Conservation (phyloP, 2,888 invertebrate genomes). For the Caenorhabditis virilis region DNA sequence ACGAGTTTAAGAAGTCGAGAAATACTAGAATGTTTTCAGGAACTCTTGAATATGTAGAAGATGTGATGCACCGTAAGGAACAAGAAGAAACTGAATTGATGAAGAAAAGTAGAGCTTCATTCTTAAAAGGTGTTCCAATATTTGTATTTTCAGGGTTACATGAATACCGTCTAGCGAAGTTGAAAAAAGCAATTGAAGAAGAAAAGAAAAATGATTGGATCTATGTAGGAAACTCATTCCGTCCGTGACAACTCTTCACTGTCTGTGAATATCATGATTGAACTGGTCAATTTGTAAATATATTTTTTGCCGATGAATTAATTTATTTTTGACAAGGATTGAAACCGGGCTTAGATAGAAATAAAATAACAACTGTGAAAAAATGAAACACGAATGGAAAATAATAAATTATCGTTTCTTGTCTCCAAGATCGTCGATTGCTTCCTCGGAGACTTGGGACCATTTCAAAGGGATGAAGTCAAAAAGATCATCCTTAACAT, state of each 20-base stretch:
- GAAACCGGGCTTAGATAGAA: no score
- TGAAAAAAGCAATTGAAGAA: conserved; percentile 15
- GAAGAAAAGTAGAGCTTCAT: neutral
- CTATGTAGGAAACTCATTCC: conserved; percentile 26
- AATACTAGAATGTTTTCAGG: neutral
- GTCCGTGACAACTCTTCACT: neutral
- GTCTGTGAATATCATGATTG: neutral
- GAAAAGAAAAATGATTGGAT: conserved; percentile 27
- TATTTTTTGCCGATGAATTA: conserved; percentile 10
- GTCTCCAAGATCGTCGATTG: conserved; percentile 58
- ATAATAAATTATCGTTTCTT: conserved; percentile 48
- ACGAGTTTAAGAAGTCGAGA: neutral
- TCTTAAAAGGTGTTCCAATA: neutral
- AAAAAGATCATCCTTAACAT: conserved; percentile 96
- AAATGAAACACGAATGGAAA: neutral
- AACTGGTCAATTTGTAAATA: neutral
- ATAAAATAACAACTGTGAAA: conserved; percentile 3
- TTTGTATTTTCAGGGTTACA: conserved; percentile 18
- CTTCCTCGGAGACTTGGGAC: conserved; percentile 73
- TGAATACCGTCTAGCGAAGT: conserved; percentile 16
- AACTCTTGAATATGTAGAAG: neutral
- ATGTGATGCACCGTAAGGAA: neutral
- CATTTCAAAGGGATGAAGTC: conserved; percentile 98
- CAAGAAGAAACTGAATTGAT: neutral
- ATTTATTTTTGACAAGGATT: conserved; percentile 4